Conservation (phyloP, 2,113 vertebrate genomes). For the Charadrius vociferus region DNA sequence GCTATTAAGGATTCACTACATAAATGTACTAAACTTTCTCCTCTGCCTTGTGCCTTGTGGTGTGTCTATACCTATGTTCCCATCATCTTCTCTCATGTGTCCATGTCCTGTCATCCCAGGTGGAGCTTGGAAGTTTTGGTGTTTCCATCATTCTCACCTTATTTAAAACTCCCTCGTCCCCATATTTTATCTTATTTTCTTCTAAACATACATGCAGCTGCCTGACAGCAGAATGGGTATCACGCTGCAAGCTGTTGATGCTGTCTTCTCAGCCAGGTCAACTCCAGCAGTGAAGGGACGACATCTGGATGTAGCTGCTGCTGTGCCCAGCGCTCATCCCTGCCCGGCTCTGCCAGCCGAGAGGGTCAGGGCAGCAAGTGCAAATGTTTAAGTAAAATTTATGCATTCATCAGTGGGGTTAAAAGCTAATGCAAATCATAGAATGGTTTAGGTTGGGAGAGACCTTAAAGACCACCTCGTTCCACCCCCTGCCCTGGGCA, state of each 20-base stretch:
- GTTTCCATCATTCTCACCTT: not conserved
- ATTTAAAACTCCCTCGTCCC: not conserved
- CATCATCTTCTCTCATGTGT: not conserved
- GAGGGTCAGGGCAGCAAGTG: not conserved
- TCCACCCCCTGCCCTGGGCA: not conserved
- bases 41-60: not conserved
- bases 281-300: not conserved
- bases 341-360: not conserved
- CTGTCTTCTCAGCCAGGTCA: not conserved
- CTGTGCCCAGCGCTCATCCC: not conserved
- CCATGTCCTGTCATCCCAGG: not conserved
- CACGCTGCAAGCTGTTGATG: rapidly evolving
- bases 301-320: not conserved
- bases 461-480: not conserved
- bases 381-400: not conserved
- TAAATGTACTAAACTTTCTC: not conserved
- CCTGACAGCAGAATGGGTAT: not conserved
- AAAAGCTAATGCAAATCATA: not conserved
- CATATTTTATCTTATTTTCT: not conserved
- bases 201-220: not conserved
- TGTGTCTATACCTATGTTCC: rapidly evolving
- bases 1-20: not conserved
- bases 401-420: not conserved
- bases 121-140: not conserved
- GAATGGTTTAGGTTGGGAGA: not conserved